Evolutionary conservation across 2,797 vertebrate genomes (phyloP), one percentile per base, ranked within the genome.

Genomic region (Aeoliscus strigatus): DNA sequence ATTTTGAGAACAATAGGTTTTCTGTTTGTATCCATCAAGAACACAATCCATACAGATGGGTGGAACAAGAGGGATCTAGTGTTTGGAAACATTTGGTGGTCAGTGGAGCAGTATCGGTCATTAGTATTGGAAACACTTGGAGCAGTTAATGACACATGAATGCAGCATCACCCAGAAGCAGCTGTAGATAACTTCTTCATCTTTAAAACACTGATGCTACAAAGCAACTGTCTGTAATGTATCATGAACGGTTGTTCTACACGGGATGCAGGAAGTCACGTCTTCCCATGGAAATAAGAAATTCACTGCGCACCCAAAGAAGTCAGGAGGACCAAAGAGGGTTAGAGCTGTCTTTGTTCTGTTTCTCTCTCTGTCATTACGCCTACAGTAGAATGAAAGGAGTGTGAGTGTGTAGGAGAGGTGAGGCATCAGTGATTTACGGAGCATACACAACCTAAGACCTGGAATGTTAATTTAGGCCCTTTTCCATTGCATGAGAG

Each of bases 391-490:
- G 62, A 63, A 68, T 64, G 37, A 65, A 60, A 53, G 49, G 39
- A 73, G 61, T 69, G 56, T 50, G 58, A 57, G 66, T 54, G 29
- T 2, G 53, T 25, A 59, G 54, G 68, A 67, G 62, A 80, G 66
- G 71, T 79, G 75, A 79, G 68, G 45, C 67, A 34, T 14, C 62
- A 31, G 55, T 75, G 72, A 85, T 86, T 85, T 87, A 82, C 70
- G 56, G 68, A 48, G 48, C 38, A 78, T 50, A 66, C 78, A 77
- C 80, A 80, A 72, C 69, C 79, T 68, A 66, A 60, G 63, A 43
- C 60, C 60, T 70, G 81, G 86, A 86, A 87, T 87, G 83, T 85
- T 85, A 87, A 87, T 83, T 83, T 84, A 83, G 39, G 64, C 77
- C 66, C 68, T 71, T 70, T 56, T 21, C 73, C 18, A 34, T 68